phyloP scores from a whole-genome alignment of 2,888 invertebrate genomes.

The Eristalis tenax region DNA sequence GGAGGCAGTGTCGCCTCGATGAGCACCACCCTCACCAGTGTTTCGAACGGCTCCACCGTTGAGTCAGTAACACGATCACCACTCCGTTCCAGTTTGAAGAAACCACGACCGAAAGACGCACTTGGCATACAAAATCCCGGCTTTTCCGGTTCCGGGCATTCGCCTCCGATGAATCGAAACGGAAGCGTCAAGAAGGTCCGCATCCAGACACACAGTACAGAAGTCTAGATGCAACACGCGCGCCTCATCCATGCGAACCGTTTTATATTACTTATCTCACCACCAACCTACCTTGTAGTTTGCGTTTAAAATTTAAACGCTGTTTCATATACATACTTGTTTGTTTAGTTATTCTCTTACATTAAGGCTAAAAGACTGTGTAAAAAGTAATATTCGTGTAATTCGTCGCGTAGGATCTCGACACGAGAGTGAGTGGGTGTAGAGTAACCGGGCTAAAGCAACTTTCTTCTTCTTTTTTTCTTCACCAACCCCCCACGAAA shows the following conservation, averaged over 20 bases:
- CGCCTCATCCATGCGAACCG: background rate
- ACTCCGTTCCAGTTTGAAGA: constrained; percentile 91
- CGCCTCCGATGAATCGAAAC: constrained; percentile 91
- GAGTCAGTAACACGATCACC: constrained; percentile 84
- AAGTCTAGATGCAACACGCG: constrained; percentile 85
- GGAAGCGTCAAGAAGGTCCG: constrained; percentile 95
- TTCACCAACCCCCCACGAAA: background rate
- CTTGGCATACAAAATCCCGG: constrained; percentile 94
- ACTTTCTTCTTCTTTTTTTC: constrained; percentile 10
- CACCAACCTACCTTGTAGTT: constrained; percentile 70
- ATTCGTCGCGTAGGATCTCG: constrained; percentile 43
- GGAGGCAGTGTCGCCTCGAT: constrained; percentile 89
- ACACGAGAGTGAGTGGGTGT: constrained; percentile 17
- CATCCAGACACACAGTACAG: constrained; percentile 95
- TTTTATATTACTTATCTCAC: constrained; percentile 56
- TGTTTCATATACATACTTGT: constrained; percentile 14
- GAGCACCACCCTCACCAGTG: constrained; percentile 87
- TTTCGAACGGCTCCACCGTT: constrained; percentile 82
- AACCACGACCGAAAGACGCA: constrained; percentile 86
- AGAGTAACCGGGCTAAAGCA: constrained; percentile 63
- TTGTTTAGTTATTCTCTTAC: background rate
- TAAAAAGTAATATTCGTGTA: constrained; percentile 66
- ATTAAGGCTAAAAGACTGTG: constrained; percentile 69
- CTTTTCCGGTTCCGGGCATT: constrained; percentile 87
- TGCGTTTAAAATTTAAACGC: constrained; percentile 63